Evolutionary conservation across 2,113 vertebrate genomes (phyloP), one percentile per base, ranked within the genome.

Genomic region (Pyrgilauda ruficollis): DNA sequence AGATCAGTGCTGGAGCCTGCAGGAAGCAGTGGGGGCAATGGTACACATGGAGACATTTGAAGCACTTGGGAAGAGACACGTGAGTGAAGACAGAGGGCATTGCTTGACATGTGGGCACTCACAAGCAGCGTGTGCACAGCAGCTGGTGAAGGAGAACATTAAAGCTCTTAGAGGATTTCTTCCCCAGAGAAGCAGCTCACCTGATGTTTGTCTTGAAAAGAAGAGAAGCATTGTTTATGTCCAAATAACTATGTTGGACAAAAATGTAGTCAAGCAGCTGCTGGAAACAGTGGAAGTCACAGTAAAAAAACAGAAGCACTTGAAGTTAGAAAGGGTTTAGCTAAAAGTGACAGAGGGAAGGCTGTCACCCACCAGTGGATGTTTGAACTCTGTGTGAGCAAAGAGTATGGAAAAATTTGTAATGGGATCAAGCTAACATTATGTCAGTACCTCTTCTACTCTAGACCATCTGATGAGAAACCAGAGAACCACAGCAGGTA

Each of bases 11-110:
- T 87, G 44, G 44, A 87, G 66, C 13, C 87, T 79, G 49, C 2
- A 2, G 68, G 66, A 90, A 80, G 22, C 10, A 49, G 9, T 1
- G 1, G 0, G 10, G 4, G 4, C 8, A 62, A 11, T 0, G 0
- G 5, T 24, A 11, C 2, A 0, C 22, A 19, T 8, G 14, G 11
- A 15, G 28, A 15, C n/a, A 16, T 31, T 50, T 12, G 33, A 44
- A 84, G 10, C 6, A 13, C 16, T 59, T 64, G 31, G 49, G 37
- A 91, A 62, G 39, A 88, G 18, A 66, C n/a, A 31, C 0, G 0
- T 1, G 17, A 47, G 21, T 13, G 17, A 75, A 39, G 80, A n/a
- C 6, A 18, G 16, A 81, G 15, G 33, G 31, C 24, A 26, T 8
- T 41, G 24, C 47, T 31, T 46, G 43, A 24, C 23, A 43, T 0